Evolutionary conservation across 2,888 invertebrate species (phyloP).

Genomic region (Limulus polyphemus): DNA sequence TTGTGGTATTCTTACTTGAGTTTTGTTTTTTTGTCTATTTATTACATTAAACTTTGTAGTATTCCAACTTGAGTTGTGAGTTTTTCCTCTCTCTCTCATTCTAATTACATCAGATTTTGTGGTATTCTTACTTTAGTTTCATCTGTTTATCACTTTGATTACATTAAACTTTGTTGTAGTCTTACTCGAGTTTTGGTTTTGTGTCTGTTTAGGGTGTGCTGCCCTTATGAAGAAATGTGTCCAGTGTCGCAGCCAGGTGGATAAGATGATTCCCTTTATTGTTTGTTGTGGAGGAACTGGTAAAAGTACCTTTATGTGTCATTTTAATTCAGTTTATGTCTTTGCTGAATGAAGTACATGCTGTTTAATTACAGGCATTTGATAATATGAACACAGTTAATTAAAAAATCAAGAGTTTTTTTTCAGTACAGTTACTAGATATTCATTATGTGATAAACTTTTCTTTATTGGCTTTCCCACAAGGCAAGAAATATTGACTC

Average conservation of each 20-base stretch:
- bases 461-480: too few relatives aligned
- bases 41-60: not conserved
- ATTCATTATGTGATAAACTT: too few relatives aligned
- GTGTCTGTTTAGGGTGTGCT: conserved; percentile 49
- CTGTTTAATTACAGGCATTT: too few relatives aligned
- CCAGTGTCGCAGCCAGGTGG: conserved; percentile 77
- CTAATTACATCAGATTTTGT: conserved; percentile 23
- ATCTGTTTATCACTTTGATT: too few relatives aligned
- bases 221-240: conserved; percentile 96
- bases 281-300: conserved; percentile 46
- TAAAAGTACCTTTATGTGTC: conserved; percentile 1
- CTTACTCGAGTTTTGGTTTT: not conserved
- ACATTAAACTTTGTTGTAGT: not conserved
- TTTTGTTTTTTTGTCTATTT: too few relatives aligned
- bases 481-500: too few relatives aligned
- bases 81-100: too few relatives aligned
- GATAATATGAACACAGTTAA: too few relatives aligned
- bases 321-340: not conserved
- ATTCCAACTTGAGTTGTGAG: not conserved
- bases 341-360: too few relatives aligned
- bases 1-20: conserved; percentile 23
- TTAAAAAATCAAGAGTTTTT: too few relatives aligned
- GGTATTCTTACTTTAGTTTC: conserved; percentile 12
- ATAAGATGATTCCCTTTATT: conserved; percentile 44
- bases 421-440: too few relatives aligned